phyloP scores from a whole-genome alignment of 2,888 invertebrate genomes.

The Macrosoma leucophasiata region DNA sequence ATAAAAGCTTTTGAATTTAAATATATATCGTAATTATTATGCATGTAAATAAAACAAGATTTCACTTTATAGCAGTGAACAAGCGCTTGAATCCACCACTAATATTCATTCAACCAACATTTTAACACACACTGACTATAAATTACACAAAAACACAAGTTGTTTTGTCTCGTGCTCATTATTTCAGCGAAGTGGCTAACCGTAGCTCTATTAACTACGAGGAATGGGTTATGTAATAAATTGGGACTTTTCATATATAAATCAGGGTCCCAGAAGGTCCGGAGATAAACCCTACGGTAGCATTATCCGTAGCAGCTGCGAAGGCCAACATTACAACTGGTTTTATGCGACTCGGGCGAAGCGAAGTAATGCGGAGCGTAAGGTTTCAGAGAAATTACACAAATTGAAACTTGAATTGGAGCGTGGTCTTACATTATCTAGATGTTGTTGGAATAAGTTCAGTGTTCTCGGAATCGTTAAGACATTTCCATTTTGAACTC shows the following conservation, averaged over 20 bases:
- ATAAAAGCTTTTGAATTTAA: too few species aligned
- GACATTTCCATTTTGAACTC: too few species aligned
- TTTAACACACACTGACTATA: too few species aligned
- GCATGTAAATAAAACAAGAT: too few species aligned
- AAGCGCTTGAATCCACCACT: too few species aligned
- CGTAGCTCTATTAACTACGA: conserved; percentile 56
- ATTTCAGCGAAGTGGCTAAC: conserved; percentile 51
- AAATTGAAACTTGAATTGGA: conserved; percentile 43
- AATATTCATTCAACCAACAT: too few species aligned
- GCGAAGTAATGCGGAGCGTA: conserved; percentile 2
- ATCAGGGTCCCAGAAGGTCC: conserved; percentile 54
- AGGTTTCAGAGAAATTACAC: conserved; percentile 35
- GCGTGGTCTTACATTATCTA: conserved; percentile 30
- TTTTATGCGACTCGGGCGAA: conserved; percentile 37
- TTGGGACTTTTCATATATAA: conserved; percentile 60
- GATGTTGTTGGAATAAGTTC: too few species aligned
- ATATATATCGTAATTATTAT: too few species aligned
- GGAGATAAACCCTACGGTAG: conserved; percentile 52
- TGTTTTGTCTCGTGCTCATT: conserved; percentile 52
- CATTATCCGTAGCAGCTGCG: conserved; percentile 51
- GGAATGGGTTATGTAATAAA: conserved; percentile 50
- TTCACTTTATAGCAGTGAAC: too few species aligned
- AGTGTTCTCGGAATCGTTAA: too few species aligned
- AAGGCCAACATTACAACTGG: conserved; percentile 47
- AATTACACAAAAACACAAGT: too few species aligned